Evolutionary conservation across 2,113 vertebrate species (phyloP).

Genomic region (Ardeotis arabs): DNA sequence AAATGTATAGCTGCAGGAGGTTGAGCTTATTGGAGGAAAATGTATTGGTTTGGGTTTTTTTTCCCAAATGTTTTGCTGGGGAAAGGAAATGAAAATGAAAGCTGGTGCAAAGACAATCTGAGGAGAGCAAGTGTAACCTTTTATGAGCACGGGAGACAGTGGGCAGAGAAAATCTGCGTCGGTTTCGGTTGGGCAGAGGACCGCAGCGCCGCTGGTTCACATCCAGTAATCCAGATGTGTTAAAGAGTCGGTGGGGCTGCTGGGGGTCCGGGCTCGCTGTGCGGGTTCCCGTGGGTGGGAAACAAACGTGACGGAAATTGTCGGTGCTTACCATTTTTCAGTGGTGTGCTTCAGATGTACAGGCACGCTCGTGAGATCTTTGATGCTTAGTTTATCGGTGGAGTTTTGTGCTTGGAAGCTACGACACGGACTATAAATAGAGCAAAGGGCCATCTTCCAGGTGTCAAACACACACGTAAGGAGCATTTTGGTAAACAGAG

Average conservation of each 20-base stretch:
- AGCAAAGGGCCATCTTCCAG: background rate
- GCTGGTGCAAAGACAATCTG: background rate
- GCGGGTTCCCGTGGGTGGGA: background rate
- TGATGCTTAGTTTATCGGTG: background rate
- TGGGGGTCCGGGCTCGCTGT: background rate
- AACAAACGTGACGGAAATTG: background rate
- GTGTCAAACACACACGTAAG: accelerated
- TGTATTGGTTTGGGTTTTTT: no score
- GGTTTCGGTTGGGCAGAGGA: background rate
- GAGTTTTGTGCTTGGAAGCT: background rate
- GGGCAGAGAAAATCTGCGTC: background rate
- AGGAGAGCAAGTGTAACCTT: background rate
- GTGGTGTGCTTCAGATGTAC: background rate
- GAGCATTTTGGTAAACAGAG: background rate
- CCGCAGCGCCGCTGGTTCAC: background rate
- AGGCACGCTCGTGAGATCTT: background rate
- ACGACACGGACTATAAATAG: background rate
- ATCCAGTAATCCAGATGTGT: background rate
- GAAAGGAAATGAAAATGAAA: background rate
- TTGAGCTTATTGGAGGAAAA: background rate
- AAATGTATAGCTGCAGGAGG: background rate
- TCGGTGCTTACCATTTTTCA: background rate
- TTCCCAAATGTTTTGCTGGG: background rate
- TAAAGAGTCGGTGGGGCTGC: background rate
- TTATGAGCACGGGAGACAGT: background rate